Base-by-base conservation (phyloP, 2,113 vertebrate genomes). In the Neodontobutis hainanensis region DNA sequence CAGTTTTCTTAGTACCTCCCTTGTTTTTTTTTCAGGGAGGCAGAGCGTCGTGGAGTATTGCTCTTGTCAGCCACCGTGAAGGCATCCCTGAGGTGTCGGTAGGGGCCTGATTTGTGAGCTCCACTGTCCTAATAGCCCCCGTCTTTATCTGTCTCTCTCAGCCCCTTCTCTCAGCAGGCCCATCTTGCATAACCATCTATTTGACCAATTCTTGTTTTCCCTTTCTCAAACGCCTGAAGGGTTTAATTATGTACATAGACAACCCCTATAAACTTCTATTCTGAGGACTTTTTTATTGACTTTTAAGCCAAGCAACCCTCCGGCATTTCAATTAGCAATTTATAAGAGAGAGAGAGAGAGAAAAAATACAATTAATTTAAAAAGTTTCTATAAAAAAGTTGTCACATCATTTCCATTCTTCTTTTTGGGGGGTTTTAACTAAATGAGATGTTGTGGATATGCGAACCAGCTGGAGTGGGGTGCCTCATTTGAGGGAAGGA, bases 241-340 rank as follows among this genome's bases (percentile, higher is more conserved):
- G 94, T 96, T 96, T 98, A 96, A 98, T 98, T 98, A 97, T 94
- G 93, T 94, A 94, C 94, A 95, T 95, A 97, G 95, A 96, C 95
- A 94, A 95, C 93, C 93, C 90, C 93, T 95, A 96, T 98, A 98
- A 97, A 97, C 94, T 87, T 95, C 95, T 96, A 95, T 98, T 98
- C 95, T 95, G 93, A 93, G 95, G 94, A 88, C 85, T 92, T 87
- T 87, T 97, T 98, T 97, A 97, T 96, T 95, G 95, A 96, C 94
- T 94, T 95, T 96, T 92, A 87, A 92, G 89, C 92, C 77, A 92
- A 85, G 93, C 94, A 93, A 92, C 94, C 95, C 95, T 95, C 94
- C 93, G 93, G 95, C 95, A 92, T 96, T 95, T 96, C 95, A 97
- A 97, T 97, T 97, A 98, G 95, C 91, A 93, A 93, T 94, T 97